Conservation (phyloP, 2,797 vertebrate genomes). For the Luscinia luscinia region DNA sequence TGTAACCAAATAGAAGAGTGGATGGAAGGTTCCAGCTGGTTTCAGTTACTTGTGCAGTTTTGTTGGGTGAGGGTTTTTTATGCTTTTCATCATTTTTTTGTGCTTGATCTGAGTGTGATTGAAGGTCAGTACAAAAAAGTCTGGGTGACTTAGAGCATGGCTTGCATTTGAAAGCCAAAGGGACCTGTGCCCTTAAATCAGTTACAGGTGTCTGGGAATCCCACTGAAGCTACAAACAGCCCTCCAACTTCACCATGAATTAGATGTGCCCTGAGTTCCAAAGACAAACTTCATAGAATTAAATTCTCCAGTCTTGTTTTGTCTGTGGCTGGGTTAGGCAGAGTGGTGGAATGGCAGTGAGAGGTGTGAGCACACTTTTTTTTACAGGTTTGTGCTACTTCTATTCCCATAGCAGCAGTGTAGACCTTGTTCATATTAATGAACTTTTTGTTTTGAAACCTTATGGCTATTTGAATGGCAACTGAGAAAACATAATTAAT, state of each 20-base stretch:
- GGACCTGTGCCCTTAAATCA: background rate
- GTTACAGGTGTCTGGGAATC: background rate
- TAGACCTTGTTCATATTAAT: background rate
- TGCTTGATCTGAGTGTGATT: background rate
- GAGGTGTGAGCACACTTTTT: background rate
- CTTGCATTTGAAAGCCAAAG: background rate
- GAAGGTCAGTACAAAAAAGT: background rate
- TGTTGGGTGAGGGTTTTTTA: background rate
- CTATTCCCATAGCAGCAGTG: background rate
- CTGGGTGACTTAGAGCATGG: background rate
- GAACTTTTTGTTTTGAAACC: background rate
- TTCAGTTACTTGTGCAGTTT: background rate
- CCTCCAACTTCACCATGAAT: background rate
- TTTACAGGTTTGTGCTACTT: background rate
- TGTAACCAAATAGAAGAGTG: background rate
- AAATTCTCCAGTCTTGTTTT: background rate
- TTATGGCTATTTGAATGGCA: slow-evolving; percentile 8
- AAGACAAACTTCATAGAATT: background rate
- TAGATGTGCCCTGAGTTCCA: background rate
- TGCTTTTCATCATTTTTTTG: background rate
- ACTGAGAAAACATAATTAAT: background rate
- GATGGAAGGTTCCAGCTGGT: background rate
- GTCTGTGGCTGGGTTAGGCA: background rate
- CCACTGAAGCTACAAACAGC: background rate
- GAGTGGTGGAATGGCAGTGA: background rate